These are phyloP conservation scores for Heliconius hewitsoni DNA, from an alignment of 1,140 invertebrate genomes.

Conservation along the genomic window DNA sequence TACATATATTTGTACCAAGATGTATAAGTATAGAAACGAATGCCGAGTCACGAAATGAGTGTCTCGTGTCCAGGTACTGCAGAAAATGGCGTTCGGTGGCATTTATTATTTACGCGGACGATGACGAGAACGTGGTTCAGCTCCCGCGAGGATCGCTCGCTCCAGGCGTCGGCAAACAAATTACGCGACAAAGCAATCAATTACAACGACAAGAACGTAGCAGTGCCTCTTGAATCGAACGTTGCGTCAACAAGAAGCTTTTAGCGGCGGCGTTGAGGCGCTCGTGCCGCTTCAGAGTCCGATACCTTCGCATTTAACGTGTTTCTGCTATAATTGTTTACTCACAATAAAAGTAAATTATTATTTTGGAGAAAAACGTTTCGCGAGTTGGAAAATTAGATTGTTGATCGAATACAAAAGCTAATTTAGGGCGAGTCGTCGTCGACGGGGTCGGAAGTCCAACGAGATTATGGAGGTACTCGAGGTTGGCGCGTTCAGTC, in stretches of 20 bases:
- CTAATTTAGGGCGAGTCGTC: constrained; percentile 72
- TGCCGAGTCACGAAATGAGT: constrained; percentile 54
- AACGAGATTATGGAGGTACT: constrained; percentile 76
- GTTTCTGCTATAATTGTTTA: constrained; percentile 55
- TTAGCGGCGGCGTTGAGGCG: constrained; percentile 66
- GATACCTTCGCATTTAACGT: constrained; percentile 56
- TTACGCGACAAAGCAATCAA: constrained; percentile 81
- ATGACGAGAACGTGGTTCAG: constrained; percentile 57
- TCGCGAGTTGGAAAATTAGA: constrained; percentile 67
- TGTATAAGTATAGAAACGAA: constrained; percentile 30
- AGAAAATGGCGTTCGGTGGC: constrained; percentile 39
- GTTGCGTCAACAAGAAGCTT: constrained; percentile 80
- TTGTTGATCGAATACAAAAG: constrained; percentile 73
- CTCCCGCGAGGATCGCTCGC: constrained; percentile 67
- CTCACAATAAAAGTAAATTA: constrained; percentile 44
- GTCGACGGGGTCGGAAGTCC: constrained; percentile 68
- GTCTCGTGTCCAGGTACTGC: constrained; percentile 31
- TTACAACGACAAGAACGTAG: constrained; percentile 76
- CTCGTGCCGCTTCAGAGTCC: constrained; percentile 52
- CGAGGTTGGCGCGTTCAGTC: constrained; percentile 55
- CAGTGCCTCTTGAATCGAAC: constrained; percentile 71
- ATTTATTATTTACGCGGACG: constrained; percentile 73
- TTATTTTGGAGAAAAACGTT: constrained; percentile 60
- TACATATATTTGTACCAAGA: background rate
- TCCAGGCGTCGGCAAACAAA: constrained; percentile 75